phyloP scores from a whole-genome alignment of 1,140 invertebrate species.

The Pseudomyrmex pallidus region DNA sequence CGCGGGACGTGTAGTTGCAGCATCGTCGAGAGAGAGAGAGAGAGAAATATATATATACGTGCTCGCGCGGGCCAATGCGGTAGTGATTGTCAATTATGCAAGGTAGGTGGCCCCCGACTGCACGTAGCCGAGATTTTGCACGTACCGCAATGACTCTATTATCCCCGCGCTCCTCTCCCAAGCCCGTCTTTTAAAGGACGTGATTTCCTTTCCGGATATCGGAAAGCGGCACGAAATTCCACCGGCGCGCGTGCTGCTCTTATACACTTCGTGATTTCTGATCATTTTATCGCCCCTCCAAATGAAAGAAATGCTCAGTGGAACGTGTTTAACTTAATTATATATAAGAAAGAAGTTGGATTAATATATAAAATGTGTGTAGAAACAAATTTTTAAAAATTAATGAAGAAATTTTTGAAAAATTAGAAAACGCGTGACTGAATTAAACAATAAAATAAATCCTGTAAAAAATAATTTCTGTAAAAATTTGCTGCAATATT shows the following conservation, averaged over 20 bases:
- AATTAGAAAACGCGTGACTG: neutral
- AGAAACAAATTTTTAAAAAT: neutral
- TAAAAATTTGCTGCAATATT: no score
- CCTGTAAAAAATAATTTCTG: neutral
- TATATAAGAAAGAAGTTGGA: neutral
- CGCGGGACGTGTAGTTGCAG: slow-evolving; percentile 31
- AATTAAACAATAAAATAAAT: no score
- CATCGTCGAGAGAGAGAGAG: slow-evolving; percentile 5
- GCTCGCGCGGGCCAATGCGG: slow-evolving; percentile 5
- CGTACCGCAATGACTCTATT: slow-evolving; percentile 42
- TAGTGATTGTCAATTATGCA: slow-evolving; percentile 64
- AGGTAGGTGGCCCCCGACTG: slow-evolving; percentile 11
- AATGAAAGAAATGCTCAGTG: neutral
- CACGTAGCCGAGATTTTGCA: slow-evolving; percentile 53
- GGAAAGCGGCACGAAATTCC: neutral
- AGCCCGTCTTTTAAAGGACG: neutral
- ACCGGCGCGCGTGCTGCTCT: no score
- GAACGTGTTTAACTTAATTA: no score
- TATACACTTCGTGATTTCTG: neutral
- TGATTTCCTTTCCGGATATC: slow-evolving; percentile 17
- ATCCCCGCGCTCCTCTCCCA: neutral
- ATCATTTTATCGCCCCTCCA: slow-evolving; percentile 11
- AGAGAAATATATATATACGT: slow-evolving; percentile 4
- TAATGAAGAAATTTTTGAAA: no score
- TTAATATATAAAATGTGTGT: neutral